These are phyloP conservation scores for Silurus lanzhouensis DNA, from an alignment of 2,797 vertebrate species.

Conservation along the genomic window DNA sequence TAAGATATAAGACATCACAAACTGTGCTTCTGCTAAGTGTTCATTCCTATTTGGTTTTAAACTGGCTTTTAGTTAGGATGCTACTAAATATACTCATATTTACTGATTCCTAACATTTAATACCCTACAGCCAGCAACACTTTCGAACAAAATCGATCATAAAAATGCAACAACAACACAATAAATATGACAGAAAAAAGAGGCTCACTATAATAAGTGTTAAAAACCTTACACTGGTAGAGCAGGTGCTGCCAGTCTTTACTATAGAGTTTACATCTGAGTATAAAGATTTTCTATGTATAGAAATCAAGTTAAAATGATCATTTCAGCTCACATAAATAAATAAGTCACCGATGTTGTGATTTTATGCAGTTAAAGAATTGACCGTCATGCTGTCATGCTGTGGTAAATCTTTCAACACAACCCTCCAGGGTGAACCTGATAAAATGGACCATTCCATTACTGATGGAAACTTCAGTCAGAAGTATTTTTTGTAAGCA, in stretches of 20 bases:
- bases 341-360: background rate
- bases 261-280: background rate
- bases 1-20: background rate
- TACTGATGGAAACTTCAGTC: constrained; percentile 3
- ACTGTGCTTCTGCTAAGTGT: background rate
- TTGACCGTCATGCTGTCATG: too few species aligned
- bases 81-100: background rate
- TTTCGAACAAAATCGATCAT: background rate
- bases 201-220: background rate
- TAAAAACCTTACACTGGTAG: background rate
- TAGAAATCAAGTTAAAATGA: background rate
- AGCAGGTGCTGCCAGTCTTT: background rate
- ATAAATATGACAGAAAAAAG: background rate
- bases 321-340: background rate
- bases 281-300: background rate
- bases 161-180: background rate
- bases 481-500: background rate
- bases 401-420: background rate
- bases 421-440: background rate
- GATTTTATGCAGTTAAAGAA: background rate
- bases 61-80: background rate
- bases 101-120: background rate
- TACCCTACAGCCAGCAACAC: background rate
- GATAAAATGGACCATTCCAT: background rate
- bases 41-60: too few species aligned